Percentiles rank a stretch among this genome's conserved stretches.
phyloP scores from a whole-genome alignment of 2,113 vertebrate species.

The Tonatia bakeri region DNA sequence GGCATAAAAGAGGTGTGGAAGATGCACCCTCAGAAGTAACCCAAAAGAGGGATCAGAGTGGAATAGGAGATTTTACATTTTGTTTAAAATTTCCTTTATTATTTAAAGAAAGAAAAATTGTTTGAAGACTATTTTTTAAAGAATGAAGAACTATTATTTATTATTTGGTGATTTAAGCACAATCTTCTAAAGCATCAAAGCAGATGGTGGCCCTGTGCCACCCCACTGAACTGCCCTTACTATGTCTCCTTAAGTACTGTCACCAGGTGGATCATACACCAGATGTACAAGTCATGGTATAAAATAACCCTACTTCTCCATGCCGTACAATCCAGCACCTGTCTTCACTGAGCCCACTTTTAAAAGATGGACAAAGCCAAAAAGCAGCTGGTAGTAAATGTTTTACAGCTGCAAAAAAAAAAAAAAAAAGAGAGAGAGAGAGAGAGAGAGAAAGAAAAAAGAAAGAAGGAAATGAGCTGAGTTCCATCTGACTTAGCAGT shows the following conservation, averaged over 20 bases:
- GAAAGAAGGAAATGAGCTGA: background rate
- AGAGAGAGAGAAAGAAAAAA: no score
- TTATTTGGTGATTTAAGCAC: background rate
- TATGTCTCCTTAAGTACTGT: background rate
- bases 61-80: background rate
- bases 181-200: background rate
- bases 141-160: background rate
- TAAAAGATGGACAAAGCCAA: background rate
- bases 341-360: background rate
- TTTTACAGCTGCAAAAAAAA: background rate
- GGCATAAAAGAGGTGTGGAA: background rate
- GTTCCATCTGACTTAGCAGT: background rate
- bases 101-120: background rate
- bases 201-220: background rate
- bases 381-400: background rate
- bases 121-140: background rate
- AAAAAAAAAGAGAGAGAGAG: no score
- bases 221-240: background rate
- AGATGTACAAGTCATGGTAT: background rate
- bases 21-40: background rate
- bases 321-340: background rate
- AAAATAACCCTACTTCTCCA: background rate
- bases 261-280: background rate
- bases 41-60: background rate
- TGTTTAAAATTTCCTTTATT: background rate